A percentile compares a stretch with the other conserved stretches of the same genome.
Conservation (phyloP, 2,113 vertebrate genomes). For the Cryptotis parvus region DNA sequence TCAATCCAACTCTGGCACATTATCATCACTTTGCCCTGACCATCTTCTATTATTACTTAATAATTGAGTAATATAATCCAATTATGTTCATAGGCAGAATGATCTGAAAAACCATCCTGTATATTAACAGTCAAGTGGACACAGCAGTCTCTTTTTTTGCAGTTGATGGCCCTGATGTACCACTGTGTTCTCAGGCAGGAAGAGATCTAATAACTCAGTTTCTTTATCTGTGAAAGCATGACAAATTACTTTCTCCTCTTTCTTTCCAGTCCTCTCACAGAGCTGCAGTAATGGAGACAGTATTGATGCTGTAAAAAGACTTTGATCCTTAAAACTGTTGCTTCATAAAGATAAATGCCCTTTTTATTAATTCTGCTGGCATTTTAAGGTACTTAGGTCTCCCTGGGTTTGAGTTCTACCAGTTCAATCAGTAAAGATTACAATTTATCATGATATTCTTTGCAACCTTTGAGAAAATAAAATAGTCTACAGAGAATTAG, state of each 20-base stretch:
- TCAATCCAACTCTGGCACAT: constrained; percentile 25
- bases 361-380: constrained; percentile 29
- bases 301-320: not conserved
- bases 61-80: not conserved
- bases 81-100: constrained; percentile 33
- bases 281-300: constrained; percentile 4
- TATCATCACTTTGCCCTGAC: constrained; percentile 39
- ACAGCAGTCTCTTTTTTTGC: not conserved
- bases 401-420: constrained; percentile 16
- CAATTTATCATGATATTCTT: constrained; percentile 48
- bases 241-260: constrained; percentile 18
- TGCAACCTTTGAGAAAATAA: constrained; percentile 49
- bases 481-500: not conserved
- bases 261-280: not conserved
- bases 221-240: not conserved
- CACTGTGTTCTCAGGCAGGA: not conserved
- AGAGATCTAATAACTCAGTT: not conserved
- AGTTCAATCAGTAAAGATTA: constrained; percentile 62
- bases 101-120: constrained; percentile 5
- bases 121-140: not conserved
- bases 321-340: constrained; percentile 26
- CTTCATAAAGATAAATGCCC: constrained; percentile 22
- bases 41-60: constrained; percentile 50
- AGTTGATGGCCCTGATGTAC: not conserved
- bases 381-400: constrained; percentile 57